Evolutionary conservation across 2,888 invertebrate species (phyloP).

Genomic region (Tenthredo notha): DNA sequence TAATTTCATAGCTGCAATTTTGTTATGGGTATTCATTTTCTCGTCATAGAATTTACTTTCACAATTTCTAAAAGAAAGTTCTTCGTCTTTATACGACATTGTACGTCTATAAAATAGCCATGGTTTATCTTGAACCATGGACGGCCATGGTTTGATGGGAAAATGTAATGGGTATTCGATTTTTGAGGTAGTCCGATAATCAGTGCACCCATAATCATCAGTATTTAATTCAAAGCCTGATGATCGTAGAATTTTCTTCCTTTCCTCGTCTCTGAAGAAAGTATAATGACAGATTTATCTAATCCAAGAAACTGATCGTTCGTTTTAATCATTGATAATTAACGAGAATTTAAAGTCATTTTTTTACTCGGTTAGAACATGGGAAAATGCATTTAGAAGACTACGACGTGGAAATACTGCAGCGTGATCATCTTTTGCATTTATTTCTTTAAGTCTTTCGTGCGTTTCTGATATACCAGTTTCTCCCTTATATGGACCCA

Average conservation of each 20-base stretch:
- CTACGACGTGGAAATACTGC: conserved; percentile 60
- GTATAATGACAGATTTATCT: neutral
- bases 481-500: conserved; percentile 60
- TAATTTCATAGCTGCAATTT: conserved; percentile 64
- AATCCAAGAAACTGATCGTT: neutral
- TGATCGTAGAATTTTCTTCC: conserved; percentile 5
- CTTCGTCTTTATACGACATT: conserved; percentile 62
- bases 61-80: conserved; percentile 63
- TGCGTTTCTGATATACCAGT: conserved; percentile 65
- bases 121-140: conserved; percentile 59
- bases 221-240: conserved; percentile 3
- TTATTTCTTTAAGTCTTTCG: conserved; percentile 63
- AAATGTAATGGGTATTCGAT: conserved; percentile 62
- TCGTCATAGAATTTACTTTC: conserved; percentile 67
- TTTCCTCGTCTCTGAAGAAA: conserved; percentile 9
- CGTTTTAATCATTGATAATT: neutral
- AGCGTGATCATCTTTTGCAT: conserved; percentile 58
- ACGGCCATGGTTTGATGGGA: conserved; percentile 57
- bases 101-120: conserved; percentile 67
- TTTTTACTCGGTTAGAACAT: conserved; percentile 62
- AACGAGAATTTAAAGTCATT: neutral
- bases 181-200: conserved; percentile 64
- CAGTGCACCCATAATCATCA: conserved; percentile 50
- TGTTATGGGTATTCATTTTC: conserved; percentile 63
- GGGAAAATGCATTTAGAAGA: conserved; percentile 61